phyloP scores from a whole-genome alignment of 1,140 invertebrate genomes.

The Euura saliciscinereae region DNA sequence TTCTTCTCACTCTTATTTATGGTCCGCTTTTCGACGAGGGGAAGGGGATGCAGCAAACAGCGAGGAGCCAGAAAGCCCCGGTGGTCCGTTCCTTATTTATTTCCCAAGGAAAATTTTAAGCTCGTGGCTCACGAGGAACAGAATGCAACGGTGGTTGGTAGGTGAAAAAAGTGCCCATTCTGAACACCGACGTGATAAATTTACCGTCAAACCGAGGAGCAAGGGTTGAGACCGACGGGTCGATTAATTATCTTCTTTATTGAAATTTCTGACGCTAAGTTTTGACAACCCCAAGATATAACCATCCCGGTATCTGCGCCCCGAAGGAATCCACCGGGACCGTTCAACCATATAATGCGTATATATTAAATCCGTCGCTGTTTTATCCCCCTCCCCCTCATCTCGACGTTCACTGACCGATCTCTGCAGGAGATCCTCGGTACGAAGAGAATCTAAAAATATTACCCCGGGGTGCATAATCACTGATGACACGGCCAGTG shows the following conservation, averaged over 20 bases:
- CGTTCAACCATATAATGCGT: neutral
- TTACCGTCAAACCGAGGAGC: too few relatives aligned
- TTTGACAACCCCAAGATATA: neutral
- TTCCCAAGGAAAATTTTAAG: neutral
- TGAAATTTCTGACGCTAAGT: neutral
- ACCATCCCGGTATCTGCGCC: neutral
- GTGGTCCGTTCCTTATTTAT: neutral
- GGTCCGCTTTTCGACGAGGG: constrained; percentile 15
- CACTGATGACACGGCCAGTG: constrained; percentile 41
- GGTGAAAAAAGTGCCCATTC: too few relatives aligned
- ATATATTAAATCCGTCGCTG: too few relatives aligned
- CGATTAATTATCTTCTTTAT: constrained; percentile 1
- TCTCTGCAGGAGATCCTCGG: neutral
- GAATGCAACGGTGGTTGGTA: too few relatives aligned
- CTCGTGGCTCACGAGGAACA: neutral
- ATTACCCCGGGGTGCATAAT: constrained; percentile 40
- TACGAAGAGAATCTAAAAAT: neutral
- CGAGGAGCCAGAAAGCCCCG: neutral
- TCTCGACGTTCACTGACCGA: neutral
- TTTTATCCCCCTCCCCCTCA: too few relatives aligned
- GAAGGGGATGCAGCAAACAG: neutral
- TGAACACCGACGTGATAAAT: too few relatives aligned
- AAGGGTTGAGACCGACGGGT: neutral
- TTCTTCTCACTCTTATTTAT: constrained; percentile 28
- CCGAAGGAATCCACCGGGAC: neutral